Evolutionary conservation across 92 coral and sea anemone genomes (phyloP).

Genomic region (Actinernus sp.): DNA sequence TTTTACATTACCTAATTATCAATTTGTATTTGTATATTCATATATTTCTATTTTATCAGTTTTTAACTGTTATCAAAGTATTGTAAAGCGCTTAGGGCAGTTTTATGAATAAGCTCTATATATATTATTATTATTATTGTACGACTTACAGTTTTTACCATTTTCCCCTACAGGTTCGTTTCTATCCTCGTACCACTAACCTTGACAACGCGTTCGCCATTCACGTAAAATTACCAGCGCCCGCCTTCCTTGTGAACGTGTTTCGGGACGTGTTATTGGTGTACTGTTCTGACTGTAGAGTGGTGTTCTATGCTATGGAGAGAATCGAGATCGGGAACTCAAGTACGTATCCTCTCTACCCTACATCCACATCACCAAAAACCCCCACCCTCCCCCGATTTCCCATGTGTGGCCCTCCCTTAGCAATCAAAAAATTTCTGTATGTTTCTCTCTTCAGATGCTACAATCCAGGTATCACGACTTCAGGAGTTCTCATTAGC

Average conservation of each 20-base stretch:
- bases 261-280: conserved; percentile 83
- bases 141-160: no score
- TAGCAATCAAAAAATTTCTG: no score
- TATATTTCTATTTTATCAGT: no score
- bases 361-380: not conserved
- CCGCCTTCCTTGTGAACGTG: conserved; percentile 95
- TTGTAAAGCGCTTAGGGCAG: no score
- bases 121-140: no score
- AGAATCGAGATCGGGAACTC: conserved; percentile 52
- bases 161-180: conserved; percentile 78
- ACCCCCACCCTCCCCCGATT: not conserved
- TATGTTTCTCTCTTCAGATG: conserved; percentile 20
- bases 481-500: conserved; percentile 92
- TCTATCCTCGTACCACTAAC: conserved; percentile 88
- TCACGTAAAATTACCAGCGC: conserved; percentile 84
- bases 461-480: conserved; percentile 71
- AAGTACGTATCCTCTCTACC: conserved; percentile 39
- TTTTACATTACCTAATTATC: no score
- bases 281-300: conserved; percentile 92
- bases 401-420: no score
- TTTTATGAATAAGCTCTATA: no score
- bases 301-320: conserved; percentile 87
- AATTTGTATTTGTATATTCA: no score
- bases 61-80: no score
- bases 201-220: conserved; percentile 96